Conservation (phyloP, 2,113 vertebrate genomes). For the Penelope pileata region DNA sequence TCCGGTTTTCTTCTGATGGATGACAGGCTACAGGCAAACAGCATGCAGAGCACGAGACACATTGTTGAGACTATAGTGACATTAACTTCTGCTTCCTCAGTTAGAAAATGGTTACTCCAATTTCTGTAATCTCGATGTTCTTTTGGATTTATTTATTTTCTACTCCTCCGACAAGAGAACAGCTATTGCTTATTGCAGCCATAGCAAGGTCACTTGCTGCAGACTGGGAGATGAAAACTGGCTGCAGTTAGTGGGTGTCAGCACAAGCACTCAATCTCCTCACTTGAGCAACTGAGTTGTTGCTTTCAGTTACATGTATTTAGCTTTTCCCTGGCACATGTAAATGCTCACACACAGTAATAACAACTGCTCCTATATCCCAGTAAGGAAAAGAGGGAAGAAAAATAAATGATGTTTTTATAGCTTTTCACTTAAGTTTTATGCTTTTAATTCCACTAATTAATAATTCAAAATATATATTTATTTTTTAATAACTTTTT, state of each 20-base stretch:
- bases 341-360: slow-evolving; percentile 19
- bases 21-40: background rate
- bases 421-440: background rate
- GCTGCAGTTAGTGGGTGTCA: background rate
- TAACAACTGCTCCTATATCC: background rate
- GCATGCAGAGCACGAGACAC: background rate
- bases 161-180: background rate
- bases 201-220: background rate
- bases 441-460: slow-evolving; percentile 4
- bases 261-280: slow-evolving; percentile 10
- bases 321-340: slow-evolving; percentile 2
- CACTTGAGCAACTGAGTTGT: slow-evolving; percentile 12
- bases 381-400: background rate
- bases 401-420: background rate
- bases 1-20: background rate
- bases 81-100: background rate
- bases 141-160: background rate
- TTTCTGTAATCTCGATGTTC: accelerated
- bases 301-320: slow-evolving; percentile 24
- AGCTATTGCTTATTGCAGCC: background rate
- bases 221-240: background rate
- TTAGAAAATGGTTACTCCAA: accelerated
- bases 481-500: background rate
- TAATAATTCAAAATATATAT: background rate
- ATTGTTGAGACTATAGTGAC: accelerated